phyloP scores from a whole-genome alignment of 2,797 vertebrate species.

The Sebastes trivittatus region DNA sequence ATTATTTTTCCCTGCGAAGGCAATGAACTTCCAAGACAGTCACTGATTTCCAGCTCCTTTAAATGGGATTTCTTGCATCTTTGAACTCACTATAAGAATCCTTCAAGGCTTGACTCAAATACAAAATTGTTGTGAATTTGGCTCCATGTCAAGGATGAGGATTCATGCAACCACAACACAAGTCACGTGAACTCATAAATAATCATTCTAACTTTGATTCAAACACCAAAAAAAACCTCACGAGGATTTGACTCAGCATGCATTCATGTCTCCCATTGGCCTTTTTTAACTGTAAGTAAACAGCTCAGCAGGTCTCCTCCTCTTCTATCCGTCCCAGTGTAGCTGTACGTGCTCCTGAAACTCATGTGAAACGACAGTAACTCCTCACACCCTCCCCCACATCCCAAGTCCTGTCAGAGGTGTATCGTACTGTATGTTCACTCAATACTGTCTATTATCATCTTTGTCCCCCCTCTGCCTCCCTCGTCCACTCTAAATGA shows the following conservation, averaged over 20 bases:
- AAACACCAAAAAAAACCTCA: not conserved
- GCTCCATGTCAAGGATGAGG: not conserved
- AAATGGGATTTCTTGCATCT: constrained; percentile 31
- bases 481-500: constrained; percentile 53
- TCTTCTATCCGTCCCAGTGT: constrained; percentile 5
- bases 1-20: constrained; percentile 27
- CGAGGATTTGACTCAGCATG: constrained; percentile 2
- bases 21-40: constrained; percentile 17
- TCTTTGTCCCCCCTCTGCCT: constrained; percentile 59
- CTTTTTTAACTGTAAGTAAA: constrained; percentile 19
- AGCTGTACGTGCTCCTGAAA: constrained; percentile 64
- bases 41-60: constrained; percentile 23
- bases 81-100: constrained; percentile 8
- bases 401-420: constrained; percentile 90
- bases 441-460: constrained; percentile 81
- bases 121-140: not conserved
- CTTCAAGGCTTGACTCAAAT: constrained; percentile 21
- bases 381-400: constrained; percentile 76
- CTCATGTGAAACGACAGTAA: constrained; percentile 96
- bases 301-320: constrained; percentile 3
- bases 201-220: constrained; percentile 14
- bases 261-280: constrained; percentile 17
- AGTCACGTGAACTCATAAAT: not conserved
- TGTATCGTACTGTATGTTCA: constrained; percentile 86
- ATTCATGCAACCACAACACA: not conserved